A percentile compares a stretch with the other conserved stretches of the same genome.
phyloP scores from a whole-genome alignment of 2,797 vertebrate species.

The Etheostoma perlongum region DNA sequence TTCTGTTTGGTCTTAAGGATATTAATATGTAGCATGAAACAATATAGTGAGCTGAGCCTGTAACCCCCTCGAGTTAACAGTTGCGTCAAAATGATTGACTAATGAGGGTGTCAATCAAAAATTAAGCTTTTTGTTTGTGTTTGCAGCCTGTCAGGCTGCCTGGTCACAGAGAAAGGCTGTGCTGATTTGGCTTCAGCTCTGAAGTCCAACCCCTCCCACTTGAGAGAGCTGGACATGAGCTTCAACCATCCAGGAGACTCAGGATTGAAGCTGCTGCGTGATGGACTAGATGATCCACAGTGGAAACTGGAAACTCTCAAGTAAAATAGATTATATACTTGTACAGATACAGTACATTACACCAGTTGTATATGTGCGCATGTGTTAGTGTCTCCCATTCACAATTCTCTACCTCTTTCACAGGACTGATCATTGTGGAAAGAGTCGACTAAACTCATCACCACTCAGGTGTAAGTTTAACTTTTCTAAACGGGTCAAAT shows the following conservation, averaged over 20 bases:
- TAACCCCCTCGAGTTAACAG: too few species aligned
- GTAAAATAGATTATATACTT: constrained; percentile 10
- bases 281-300: not conserved
- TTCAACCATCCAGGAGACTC: constrained; percentile 45
- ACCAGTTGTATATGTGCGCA: too few species aligned
- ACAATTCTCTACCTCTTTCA: not conserved
- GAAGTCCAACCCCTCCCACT: constrained; percentile 27
- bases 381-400: not conserved
- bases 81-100: too few species aligned
- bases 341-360: not conserved
- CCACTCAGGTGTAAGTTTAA: constrained; percentile 45
- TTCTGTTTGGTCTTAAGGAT: not conserved
- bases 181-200: constrained; percentile 18
- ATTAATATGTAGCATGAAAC: not conserved
- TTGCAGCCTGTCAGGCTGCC: constrained; percentile 36
- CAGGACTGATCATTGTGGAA: constrained; percentile 47
- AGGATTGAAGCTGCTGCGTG: not conserved
- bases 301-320: constrained; percentile 35
- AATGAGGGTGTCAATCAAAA: not conserved
- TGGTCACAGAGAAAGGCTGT: constrained; percentile 38
- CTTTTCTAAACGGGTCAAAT: not conserved
- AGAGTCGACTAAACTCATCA: constrained; percentile 19
- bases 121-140: not conserved
- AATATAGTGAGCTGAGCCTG: too few species aligned
- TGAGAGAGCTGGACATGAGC: constrained; percentile 51